Percentiles rank a stretch among this genome's conserved stretches.
Evolutionary conservation across 2,113 vertebrate genomes (phyloP).

Genomic region (Saccopteryx bilineata): DNA sequence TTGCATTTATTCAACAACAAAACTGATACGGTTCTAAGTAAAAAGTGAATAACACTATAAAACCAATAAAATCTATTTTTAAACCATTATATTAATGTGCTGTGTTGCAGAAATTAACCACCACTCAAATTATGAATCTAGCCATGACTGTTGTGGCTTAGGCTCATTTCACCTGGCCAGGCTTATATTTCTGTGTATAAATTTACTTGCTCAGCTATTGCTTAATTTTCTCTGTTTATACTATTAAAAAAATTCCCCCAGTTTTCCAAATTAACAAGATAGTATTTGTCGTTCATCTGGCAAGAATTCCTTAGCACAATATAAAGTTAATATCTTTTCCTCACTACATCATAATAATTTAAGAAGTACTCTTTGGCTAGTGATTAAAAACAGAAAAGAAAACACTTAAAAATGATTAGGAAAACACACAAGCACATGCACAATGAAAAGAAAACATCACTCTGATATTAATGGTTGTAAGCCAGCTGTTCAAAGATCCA

Average conservation of each 20-base stretch:
- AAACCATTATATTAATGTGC: not conserved
- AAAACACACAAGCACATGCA: not conserved
- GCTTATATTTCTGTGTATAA: not conserved
- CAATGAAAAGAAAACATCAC: not conserved
- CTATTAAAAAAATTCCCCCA: not conserved
- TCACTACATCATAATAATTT: not conserved
- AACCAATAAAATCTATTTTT: not conserved
- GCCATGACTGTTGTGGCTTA: rapidly evolving
- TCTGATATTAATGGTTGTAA: not conserved
- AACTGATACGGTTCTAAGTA: not conserved
- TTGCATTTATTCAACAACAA: not conserved
- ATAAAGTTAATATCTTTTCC: not conserved
- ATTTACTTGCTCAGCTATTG: not conserved
- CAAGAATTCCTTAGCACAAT: not conserved
- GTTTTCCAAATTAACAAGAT: not conserved
- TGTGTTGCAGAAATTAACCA: not conserved
- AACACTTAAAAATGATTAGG: not conserved
- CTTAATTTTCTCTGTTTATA: not conserved
- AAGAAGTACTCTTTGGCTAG: not conserved
- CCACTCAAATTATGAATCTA: not conserved
- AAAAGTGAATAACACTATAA: not conserved
- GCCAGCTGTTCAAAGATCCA: not conserved
- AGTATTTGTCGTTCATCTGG: not conserved
- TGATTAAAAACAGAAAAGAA: not conserved
- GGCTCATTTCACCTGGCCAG: not conserved